phyloP scores from a whole-genome alignment of 1,140 invertebrate genomes.

The Calephelis virginiensis region DNA sequence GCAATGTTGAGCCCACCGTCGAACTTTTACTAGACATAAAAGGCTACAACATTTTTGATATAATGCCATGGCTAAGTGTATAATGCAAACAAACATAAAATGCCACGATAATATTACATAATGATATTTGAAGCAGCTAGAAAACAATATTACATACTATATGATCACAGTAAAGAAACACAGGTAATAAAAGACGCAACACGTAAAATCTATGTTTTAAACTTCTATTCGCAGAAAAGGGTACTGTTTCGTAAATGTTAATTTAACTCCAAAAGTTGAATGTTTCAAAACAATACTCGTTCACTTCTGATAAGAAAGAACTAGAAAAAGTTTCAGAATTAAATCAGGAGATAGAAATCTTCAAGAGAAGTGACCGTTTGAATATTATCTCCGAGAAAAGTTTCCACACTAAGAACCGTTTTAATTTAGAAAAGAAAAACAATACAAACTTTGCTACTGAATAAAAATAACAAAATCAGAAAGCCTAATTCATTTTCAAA shows the following conservation, averaged over 20 bases:
- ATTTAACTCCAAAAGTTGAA: conserved; percentile 33
- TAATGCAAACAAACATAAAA: no score
- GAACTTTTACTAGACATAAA: no score
- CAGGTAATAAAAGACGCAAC: neutral
- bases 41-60: no score
- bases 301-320: conserved; percentile 49
- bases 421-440: conserved; percentile 44
- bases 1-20: no score
- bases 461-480: conserved; percentile 64
- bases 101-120: no score
- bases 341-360: conserved; percentile 66
- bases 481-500: conserved; percentile 56
- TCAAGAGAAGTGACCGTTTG: conserved; percentile 47
- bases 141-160: no score
- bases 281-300: conserved; percentile 39
- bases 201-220: conserved; percentile 1
- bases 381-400: conserved; percentile 55
- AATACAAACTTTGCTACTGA: conserved; percentile 66
- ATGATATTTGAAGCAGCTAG: no score
- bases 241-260: conserved; percentile 11
- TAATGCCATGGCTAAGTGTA: no score
- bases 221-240: neutral
- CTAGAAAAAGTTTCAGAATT: conserved; percentile 61
- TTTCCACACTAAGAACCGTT: conserved; percentile 33
- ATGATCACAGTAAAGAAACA: neutral